These are phyloP conservation scores for Cerastis leucographa DNA, from an alignment of 2,888 invertebrate genomes.

Conservation along the genomic window DNA sequence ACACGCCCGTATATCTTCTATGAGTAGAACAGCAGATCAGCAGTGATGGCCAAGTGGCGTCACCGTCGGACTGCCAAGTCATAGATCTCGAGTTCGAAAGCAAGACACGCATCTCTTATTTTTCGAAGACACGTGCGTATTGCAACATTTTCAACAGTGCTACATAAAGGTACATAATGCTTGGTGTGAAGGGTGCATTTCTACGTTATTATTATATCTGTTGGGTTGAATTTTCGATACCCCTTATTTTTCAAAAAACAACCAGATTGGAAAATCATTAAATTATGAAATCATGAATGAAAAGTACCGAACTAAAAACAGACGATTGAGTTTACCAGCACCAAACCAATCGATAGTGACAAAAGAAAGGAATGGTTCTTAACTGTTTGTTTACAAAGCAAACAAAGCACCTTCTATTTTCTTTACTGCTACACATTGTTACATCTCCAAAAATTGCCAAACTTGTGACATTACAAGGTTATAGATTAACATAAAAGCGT, in stretches of 20 bases:
- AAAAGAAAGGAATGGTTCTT: not conserved
- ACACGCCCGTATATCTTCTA: too few species aligned
- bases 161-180: not conserved
- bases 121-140: too few species aligned
- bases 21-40: too few species aligned
- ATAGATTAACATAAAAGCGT: slow-evolving; percentile 41
- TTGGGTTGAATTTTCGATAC: not conserved
- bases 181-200: not conserved
- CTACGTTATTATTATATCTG: not conserved
- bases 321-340: not conserved
- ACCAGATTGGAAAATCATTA: not conserved
- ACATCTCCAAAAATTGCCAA: slow-evolving; percentile 8
- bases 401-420: slow-evolving; percentile 9
- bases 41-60: too few species aligned
- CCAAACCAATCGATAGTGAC: not conserved
- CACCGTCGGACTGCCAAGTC: too few species aligned
- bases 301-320: not conserved
- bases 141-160: too few species aligned
- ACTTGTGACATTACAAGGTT: slow-evolving; percentile 18
- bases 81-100: too few species aligned
- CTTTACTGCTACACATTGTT: not conserved
- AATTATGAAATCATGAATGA: too few species aligned
- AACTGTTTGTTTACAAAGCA: not conserved
- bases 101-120: too few species aligned
- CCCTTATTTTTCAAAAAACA: not conserved